Evolutionary conservation across 2,113 vertebrate species (phyloP).

Genomic region (Leucopternis melanops): DNA sequence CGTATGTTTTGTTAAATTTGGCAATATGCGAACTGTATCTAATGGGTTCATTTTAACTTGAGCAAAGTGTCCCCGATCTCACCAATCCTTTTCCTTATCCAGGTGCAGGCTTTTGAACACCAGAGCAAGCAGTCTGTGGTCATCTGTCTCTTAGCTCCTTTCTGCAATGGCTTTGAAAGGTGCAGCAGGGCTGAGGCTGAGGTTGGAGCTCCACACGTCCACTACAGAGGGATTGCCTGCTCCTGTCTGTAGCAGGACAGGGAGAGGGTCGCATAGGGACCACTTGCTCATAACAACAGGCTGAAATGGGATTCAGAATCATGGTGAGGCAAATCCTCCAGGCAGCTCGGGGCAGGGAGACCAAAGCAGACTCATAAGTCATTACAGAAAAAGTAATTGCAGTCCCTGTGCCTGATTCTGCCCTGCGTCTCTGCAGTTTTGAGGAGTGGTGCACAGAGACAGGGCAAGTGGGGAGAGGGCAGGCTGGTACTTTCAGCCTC

Average conservation of each 20-base stretch:
- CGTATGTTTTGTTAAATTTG: not conserved
- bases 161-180: not conserved
- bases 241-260: not conserved
- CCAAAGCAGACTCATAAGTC: not conserved
- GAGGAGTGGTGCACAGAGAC: not conserved
- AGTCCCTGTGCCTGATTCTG: not conserved
- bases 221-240: not conserved
- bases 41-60: not conserved
- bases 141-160: not conserved
- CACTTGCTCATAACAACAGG: not conserved
- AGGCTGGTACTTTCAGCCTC: not conserved
- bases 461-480: not conserved
- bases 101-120: not conserved
- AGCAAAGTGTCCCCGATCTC: not conserved
- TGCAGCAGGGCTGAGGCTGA: not conserved
- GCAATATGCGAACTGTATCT: not conserved
- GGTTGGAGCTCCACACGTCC: not conserved
- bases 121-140: not conserved
- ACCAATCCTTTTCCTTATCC: not conserved
- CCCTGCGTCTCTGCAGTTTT: not conserved
- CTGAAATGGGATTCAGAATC: not conserved
- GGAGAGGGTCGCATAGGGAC: fast-evolving
- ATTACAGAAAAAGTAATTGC: not conserved
- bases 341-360: not conserved
- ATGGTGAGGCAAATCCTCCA: not conserved